Evolutionary conservation across 2,797 vertebrate genomes (phyloP).

Genomic region (Enteromius mattozi): DNA sequence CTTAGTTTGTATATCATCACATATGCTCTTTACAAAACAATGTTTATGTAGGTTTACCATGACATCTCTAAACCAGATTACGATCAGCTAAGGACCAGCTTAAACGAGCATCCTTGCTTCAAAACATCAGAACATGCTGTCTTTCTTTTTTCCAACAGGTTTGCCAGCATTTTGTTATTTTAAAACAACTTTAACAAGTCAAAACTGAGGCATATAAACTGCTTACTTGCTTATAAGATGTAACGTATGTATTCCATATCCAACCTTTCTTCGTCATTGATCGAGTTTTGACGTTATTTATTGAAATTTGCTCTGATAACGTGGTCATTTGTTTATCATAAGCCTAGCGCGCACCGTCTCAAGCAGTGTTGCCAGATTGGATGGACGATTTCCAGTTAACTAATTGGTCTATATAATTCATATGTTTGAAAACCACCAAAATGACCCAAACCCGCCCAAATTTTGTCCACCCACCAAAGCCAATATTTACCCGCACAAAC

Average conservation of each 20-base stretch:
- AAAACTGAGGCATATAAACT: neutral
- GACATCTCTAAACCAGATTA: neutral
- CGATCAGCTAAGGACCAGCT: too few relatives aligned
- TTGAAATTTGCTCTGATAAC: neutral
- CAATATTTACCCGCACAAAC: too few relatives aligned
- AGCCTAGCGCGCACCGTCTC: neutral
- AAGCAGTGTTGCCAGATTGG: too few relatives aligned
- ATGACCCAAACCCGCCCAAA: too few relatives aligned
- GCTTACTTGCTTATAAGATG: neutral
- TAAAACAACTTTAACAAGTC: neutral
- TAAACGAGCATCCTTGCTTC: too few relatives aligned
- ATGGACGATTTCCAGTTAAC: too few relatives aligned
- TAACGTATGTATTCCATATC: neutral
- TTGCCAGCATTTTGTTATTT: neutral
- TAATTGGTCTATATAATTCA: too few relatives aligned
- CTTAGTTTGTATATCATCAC: neutral
- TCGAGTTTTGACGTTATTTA: neutral
- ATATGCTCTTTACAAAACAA: neutral
- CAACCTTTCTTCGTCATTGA: neutral
- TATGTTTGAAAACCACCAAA: too few relatives aligned
- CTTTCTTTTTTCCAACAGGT: too few relatives aligned
- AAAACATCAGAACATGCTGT: too few relatives aligned
- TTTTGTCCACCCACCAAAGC: too few relatives aligned
- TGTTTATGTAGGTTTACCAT: neutral
- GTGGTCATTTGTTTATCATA: too few relatives aligned